A percentile compares a stretch with the other conserved stretches of the same genome.
phyloP scores from a whole-genome alignment of 2,113 vertebrate genomes.

The Melanerpes formicivorus region DNA sequence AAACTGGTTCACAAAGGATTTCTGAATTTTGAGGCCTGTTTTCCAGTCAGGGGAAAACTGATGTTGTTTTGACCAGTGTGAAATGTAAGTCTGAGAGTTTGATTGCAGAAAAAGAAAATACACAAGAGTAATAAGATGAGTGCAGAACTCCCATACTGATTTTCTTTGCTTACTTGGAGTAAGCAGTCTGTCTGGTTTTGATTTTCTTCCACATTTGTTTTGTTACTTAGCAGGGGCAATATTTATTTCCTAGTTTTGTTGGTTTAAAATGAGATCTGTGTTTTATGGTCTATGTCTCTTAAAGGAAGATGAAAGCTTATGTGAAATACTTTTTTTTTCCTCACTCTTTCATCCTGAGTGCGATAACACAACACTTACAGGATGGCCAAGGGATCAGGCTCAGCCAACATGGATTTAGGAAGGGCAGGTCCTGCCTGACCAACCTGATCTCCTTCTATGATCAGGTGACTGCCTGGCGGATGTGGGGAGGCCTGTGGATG shows the following conservation, averaged over 20 bases:
- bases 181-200: background rate
- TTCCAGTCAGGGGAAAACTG: background rate
- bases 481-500: too few relatives aligned
- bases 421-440: too few relatives aligned
- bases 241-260: background rate
- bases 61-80: background rate
- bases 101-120: background rate
- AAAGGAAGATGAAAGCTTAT: background rate
- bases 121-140: background rate
- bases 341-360: background rate
- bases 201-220: background rate
- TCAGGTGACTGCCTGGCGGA: too few relatives aligned
- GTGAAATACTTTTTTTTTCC: background rate
- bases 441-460: too few relatives aligned
- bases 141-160: background rate
- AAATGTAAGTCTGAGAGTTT: background rate
- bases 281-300: background rate
- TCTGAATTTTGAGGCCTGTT: background rate
- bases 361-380: too few relatives aligned
- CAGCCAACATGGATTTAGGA: too few relatives aligned
- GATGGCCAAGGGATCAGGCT: too few relatives aligned
- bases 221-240: background rate
- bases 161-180: background rate
- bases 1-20: background rate
- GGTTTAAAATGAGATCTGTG: background rate